A percentile compares a stretch with the other conserved stretches of the same genome.
Conservation (phyloP, 2,113 vertebrate species). For the Osmerus mordax region DNA sequence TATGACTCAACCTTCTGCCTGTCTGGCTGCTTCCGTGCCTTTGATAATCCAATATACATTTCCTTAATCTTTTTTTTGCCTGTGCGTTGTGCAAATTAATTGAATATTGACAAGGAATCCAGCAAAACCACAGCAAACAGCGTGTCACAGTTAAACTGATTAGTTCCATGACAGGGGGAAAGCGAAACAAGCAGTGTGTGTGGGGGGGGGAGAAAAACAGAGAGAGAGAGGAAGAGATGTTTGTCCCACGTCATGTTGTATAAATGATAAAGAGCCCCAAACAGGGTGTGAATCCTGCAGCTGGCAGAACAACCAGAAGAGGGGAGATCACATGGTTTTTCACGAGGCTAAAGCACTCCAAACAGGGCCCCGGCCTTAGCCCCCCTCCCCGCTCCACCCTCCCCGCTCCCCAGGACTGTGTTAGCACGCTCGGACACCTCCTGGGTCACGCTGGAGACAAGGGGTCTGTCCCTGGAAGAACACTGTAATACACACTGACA, state of each 20-base stretch:
- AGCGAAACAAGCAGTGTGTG: no score
- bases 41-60: conserved; percentile 74
- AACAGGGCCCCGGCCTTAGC: neutral
- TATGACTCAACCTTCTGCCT: conserved; percentile 64
- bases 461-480: no score
- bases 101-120: conserved; percentile 75
- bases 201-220: neutral
- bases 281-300: conserved; percentile 50
- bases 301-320: conserved; percentile 36
- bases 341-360: neutral
- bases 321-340: neutral
- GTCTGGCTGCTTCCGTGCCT: conserved; percentile 63
- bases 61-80: conserved; percentile 82
- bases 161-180: conserved; percentile 55
- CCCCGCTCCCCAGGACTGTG: neutral
- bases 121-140: conserved; percentile 69
- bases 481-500: neutral
- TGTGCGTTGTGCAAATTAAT: conserved; percentile 73
- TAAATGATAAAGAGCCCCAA: conserved; percentile 59
- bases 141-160: conserved; percentile 74
- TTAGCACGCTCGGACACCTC: neutral
- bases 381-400: neutral
- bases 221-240: neutral
- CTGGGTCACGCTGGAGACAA: no score
- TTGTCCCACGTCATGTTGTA: conserved; percentile 57